Evolutionary conservation across 2,113 vertebrate species (phyloP).

Genomic region (Arizona elegans): DNA sequence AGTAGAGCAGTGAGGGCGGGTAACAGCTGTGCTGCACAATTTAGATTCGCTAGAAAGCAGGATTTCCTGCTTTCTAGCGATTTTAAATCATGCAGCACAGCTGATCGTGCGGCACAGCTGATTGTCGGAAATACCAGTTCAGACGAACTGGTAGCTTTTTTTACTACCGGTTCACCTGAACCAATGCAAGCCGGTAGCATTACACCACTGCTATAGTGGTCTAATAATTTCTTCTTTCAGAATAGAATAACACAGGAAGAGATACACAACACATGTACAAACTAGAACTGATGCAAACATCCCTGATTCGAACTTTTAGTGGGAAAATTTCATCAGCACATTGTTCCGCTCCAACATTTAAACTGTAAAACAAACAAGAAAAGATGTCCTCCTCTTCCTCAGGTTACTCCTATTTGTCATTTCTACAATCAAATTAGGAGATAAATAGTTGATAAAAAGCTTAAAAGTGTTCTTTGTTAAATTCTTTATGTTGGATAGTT

Average conservation of each 20-base stretch:
- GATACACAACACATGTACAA: background rate
- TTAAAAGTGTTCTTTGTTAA: slow-evolving; percentile 35
- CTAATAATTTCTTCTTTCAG: background rate
- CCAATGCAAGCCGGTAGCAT: no score
- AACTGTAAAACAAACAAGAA: background rate
- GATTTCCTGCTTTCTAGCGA: no score
- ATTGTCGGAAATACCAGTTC: no score
- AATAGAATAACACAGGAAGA: background rate
- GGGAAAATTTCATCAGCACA: fast-evolving
- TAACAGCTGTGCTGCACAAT: no score
- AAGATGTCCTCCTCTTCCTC: background rate
- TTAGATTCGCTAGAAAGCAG: no score
- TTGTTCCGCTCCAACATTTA: background rate
- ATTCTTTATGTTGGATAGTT: slow-evolving; percentile 15
- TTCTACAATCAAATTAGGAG: background rate
- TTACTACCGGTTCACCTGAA: no score
- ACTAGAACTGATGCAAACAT: background rate
- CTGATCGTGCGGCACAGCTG: no score
- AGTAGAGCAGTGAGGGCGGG: no score
- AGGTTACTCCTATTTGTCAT: background rate
- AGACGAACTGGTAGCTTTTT: no score
- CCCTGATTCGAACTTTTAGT: background rate
- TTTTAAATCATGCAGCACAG: no score
- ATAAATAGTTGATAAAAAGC: slow-evolving; percentile 23
- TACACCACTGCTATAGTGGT: background rate